Conservation (phyloP, 53 echinoderm and acorn worm species). For the Echinometra lucunter region DNA sequence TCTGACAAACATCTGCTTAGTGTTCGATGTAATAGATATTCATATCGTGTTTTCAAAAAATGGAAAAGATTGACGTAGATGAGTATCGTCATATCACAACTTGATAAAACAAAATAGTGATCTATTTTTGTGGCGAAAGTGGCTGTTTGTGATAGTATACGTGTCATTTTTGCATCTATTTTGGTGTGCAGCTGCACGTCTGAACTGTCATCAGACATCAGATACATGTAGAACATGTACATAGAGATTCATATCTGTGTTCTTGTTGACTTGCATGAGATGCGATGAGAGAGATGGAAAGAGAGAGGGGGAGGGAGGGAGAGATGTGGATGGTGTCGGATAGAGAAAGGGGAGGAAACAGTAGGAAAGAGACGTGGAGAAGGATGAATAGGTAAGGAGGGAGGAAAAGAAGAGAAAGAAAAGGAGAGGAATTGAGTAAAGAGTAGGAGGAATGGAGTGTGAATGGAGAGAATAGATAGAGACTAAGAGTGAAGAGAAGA, state of each 20-base stretch:
- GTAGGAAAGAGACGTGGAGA: not conserved
- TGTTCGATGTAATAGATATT: not conserved
- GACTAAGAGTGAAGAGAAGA: not conserved
- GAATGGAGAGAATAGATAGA: not conserved
- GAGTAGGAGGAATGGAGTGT: not conserved
- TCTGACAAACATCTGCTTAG: not conserved
- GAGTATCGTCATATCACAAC: not conserved
- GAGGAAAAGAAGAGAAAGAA: not conserved
- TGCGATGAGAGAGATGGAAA: not conserved
- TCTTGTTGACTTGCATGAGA: not conserved
- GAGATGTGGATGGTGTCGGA: not conserved
- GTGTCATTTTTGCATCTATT: constrained; percentile 16
- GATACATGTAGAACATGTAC: not conserved
- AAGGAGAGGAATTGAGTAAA: not conserved
- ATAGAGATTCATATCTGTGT: not conserved
- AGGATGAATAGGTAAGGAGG: not conserved
- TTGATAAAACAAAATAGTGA: not conserved
- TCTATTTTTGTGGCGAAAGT: constrained; percentile 1
- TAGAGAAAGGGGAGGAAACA: not conserved
- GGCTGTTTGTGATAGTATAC: not conserved
- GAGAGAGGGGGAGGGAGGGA: not conserved
- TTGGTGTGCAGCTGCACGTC: not conserved
- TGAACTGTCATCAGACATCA: not conserved
- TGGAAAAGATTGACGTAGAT: not conserved
- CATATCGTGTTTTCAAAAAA: not conserved